Evolutionary conservation across 2,888 invertebrate genomes (phyloP).

Genomic region (Tipula unca): DNA sequence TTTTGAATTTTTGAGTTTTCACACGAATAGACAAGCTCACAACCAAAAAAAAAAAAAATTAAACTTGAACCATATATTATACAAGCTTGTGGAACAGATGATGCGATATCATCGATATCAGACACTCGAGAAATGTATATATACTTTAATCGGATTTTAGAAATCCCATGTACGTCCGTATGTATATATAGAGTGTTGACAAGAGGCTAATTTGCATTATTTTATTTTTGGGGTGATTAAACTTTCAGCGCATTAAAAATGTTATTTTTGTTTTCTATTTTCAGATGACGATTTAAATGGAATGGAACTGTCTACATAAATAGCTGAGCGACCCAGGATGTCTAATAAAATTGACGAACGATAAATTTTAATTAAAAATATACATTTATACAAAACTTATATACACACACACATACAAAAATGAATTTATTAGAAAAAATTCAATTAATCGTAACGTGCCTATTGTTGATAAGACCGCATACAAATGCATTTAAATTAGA

Average conservation of each 20-base stretch:
- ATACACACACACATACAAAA: background rate
- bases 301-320: background rate
- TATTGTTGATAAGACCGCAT: conserved; percentile 1
- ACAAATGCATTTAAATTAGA: background rate
- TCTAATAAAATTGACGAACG: background rate
- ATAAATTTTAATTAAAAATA: background rate
- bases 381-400: background rate
- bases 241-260: background rate
- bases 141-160: background rate
- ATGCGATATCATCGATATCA: background rate
- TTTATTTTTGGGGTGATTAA: background rate
- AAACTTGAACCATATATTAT: background rate
- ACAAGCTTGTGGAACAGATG: background rate
- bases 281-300: background rate
- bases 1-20: background rate
- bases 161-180: no score
- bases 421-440: background rate
- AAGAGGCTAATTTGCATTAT: background rate
- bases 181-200: background rate
- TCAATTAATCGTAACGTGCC: background rate
- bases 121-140: background rate
- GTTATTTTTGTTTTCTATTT: background rate
- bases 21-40: background rate
- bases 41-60: background rate
- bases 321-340: background rate